Evolutionary conservation across 2,113 vertebrate species (phyloP), one percentile per base, ranked within the genome.

Genomic region (Pycnonotus jocosus): DNA sequence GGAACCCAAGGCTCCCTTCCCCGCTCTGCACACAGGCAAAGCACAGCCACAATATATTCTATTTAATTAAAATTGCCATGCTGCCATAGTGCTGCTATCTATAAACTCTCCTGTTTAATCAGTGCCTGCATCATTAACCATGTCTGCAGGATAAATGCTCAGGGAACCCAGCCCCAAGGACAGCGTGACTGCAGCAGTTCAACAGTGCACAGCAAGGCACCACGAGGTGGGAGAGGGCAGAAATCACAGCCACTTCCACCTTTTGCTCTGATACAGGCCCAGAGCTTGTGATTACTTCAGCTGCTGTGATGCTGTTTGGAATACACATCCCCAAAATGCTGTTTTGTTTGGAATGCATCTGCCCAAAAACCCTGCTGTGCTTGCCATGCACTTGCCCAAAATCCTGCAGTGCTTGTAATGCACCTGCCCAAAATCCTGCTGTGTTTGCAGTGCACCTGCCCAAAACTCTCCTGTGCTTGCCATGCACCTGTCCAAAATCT

Each of bases 391-490:
- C 42, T 33, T 74, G 47, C 5, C 47, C 24, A 7, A 60, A 65
- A 42, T 1, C 0, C 47, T n/a, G n/a, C 6, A 42, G 0, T 31
- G 25, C 35, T 24, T 31, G 8, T 5, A 44, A 0, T 22, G 11
- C 33, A n/a, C 12, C 22, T 33, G n/a, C 17, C 22, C 48, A 38
- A 51, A 76, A 19, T 0, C 0, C 56, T 38, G 33, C 42, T 38
- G 0, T n/a, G 7, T 16, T 22, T 35, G 13, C 2, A 35, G 1
- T 57, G 7, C 33, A 37, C 54, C 20, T 60, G 37, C 30, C 38
- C 22, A 42, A 72, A 72, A 33, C 2, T 1, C 65, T n/a, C 8
- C 21, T 64, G 3, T 69, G 27, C 12, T n/a, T 44, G 24, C 16
- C 25, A 0, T n/a, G 11, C 38, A 20, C 20, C 37, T 71, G 69